phyloP scores from a whole-genome alignment of 1,140 invertebrate species.

The Bicyclus anynana region DNA sequence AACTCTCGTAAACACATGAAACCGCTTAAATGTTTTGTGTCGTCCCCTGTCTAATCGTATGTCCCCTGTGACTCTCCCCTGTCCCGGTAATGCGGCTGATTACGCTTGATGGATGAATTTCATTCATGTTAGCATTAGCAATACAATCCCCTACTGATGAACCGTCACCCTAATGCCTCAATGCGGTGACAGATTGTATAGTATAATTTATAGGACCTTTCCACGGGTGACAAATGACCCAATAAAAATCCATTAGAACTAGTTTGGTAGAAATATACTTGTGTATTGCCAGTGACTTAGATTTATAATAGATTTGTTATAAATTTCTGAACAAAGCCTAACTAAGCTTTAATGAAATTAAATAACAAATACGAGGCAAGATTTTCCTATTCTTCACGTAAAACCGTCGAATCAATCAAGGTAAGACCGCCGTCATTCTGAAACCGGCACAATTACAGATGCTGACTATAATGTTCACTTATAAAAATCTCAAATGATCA shows the following conservation, averaged over 20 bases:
- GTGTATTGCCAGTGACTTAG: not conserved
- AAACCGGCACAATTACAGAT: too few relatives aligned
- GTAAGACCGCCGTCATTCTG: too few relatives aligned
- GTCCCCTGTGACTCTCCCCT: conserved; percentile 22
- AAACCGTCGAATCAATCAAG: too few relatives aligned
- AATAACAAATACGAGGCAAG: too few relatives aligned
- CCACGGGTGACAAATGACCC: not conserved
- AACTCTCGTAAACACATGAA: not conserved
- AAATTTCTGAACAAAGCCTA: too few relatives aligned
- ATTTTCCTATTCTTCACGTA: too few relatives aligned
- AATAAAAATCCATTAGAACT: not conserved
- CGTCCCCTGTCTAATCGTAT: conserved; percentile 24
- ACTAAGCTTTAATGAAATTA: too few relatives aligned
- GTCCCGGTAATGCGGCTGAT: conserved; percentile 29
- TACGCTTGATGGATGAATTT: conserved; percentile 37
- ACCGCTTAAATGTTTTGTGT: conserved; percentile 7
- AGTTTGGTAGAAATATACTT: not conserved
- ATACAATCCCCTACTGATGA: conserved; percentile 28
- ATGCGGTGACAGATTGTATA: conserved; percentile 20
- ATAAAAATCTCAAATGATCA: too few relatives aligned
- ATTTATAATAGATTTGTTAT: too few relatives aligned
- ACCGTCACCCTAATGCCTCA: conserved; percentile 12
- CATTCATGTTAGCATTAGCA: conserved; percentile 22
- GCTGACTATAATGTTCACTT: too few relatives aligned
- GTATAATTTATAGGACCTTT: conserved; percentile 8